phyloP scores from a whole-genome alignment of 2,888 invertebrate species.

The Athetis lepigone region DNA sequence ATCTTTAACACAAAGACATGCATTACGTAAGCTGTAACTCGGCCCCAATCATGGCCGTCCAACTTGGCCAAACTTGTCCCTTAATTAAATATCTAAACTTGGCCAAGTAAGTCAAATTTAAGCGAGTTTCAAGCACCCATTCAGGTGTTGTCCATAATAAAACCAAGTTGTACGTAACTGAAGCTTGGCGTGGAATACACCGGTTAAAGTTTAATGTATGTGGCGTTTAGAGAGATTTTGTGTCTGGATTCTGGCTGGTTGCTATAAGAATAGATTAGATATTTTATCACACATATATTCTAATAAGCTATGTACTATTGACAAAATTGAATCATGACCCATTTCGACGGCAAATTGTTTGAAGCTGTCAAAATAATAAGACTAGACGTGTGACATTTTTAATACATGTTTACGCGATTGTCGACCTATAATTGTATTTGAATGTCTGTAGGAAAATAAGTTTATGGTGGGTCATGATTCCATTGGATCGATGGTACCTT shows the following conservation, averaged over 20 bases:
- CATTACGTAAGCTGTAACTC: conserved; percentile 25
- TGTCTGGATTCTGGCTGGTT: not conserved
- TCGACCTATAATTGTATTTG: too few relatives aligned
- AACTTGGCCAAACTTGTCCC: conserved; percentile 43
- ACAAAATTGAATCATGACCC: too few relatives aligned
- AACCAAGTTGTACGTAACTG: conserved; percentile 51
- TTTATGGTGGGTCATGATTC: too few relatives aligned
- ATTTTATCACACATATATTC: too few relatives aligned
- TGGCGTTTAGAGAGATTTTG: conserved; percentile 1
- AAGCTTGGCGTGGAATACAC: conserved; percentile 39
- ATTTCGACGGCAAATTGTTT: too few relatives aligned
- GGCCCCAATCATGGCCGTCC: conserved; percentile 40
- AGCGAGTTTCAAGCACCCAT: conserved; percentile 64
- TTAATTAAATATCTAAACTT: conserved; percentile 65
- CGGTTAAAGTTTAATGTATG: conserved; percentile 41
- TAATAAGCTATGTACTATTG: too few relatives aligned
- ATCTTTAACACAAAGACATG: conserved; percentile 28
- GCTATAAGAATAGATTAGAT: too few relatives aligned
- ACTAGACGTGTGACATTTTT: too few relatives aligned
- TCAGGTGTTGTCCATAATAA: conserved; percentile 68
- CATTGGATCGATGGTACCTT: too few relatives aligned
- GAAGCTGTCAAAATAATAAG: too few relatives aligned
- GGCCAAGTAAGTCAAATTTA: conserved; percentile 60
- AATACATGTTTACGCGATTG: too few relatives aligned
- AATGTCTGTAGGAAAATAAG: too few relatives aligned